phyloP scores from a whole-genome alignment of 2,797 vertebrate genomes.

The Novumbra hubbsi region DNA sequence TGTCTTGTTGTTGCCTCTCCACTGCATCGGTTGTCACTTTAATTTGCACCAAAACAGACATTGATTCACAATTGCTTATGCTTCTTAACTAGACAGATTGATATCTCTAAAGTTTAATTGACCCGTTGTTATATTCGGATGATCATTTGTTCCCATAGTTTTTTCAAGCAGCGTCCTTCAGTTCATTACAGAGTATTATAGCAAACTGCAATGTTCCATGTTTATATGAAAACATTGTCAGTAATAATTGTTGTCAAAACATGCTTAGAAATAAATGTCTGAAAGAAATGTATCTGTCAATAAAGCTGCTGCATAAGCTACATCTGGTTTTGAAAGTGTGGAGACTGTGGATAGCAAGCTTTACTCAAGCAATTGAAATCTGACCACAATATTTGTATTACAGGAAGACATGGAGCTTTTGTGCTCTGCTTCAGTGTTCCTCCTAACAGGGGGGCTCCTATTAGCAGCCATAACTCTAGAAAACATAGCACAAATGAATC shows the following conservation, averaged over 20 bases:
- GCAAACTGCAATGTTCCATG: too few relatives aligned
- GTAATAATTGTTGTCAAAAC: slow-evolving; percentile 23
- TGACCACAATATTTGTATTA: slow-evolving; percentile 3
- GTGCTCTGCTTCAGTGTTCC: neutral
- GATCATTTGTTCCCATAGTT: too few relatives aligned
- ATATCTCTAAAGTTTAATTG: too few relatives aligned
- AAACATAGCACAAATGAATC: neutral
- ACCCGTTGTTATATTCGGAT: too few relatives aligned
- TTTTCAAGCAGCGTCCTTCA: too few relatives aligned
- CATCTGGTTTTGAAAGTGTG: neutral
- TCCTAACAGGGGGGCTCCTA: neutral
- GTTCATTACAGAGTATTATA: too few relatives aligned
- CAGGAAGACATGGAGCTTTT: neutral
- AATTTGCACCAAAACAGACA: too few relatives aligned
- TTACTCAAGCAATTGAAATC: neutral
- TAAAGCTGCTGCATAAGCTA: neutral
- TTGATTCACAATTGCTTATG: too few relatives aligned
- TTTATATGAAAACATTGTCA: neutral
- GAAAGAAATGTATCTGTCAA: slow-evolving; percentile 1
- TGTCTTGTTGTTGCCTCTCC: too few relatives aligned
- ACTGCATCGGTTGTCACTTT: too few relatives aligned
- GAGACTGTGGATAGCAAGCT: neutral
- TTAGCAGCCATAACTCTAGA: neutral
- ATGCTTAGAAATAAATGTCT: neutral
- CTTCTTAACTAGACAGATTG: too few relatives aligned